A percentile compares a stretch with the other conserved stretches of the same genome.
Conservation (phyloP, 2,797 vertebrate genomes). For the Periparus ater region DNA sequence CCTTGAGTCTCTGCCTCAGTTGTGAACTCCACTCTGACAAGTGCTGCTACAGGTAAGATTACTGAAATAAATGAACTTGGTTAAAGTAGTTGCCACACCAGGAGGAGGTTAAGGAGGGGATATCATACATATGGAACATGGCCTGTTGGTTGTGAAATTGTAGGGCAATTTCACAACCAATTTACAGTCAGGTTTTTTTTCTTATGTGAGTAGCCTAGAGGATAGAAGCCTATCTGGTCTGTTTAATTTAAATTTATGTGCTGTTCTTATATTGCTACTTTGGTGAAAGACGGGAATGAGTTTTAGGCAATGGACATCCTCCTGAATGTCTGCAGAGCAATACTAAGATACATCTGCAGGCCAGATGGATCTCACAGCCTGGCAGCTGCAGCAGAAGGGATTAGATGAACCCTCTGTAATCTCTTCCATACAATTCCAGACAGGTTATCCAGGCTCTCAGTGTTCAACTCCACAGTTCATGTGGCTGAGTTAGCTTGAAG, state of each 20-base stretch:
- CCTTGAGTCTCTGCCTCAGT: neutral
- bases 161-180: neutral
- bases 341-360: neutral
- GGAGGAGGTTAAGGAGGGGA: neutral
- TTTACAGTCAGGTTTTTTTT: neutral
- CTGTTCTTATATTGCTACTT: neutral
- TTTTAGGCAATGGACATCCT: neutral
- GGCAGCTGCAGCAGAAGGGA: neutral
- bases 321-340: neutral
- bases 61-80: neutral
- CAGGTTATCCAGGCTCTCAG: neutral
- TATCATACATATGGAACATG: fast-evolving
- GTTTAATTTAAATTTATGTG: neutral
- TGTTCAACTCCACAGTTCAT: neutral
- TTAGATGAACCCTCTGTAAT: neutral
- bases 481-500: neutral
- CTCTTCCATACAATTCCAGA: neutral
- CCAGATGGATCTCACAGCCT: neutral
- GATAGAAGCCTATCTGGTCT: neutral
- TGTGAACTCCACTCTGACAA: neutral
- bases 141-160: neutral
- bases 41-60: neutral
- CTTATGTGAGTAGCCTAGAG: neutral
- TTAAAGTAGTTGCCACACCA: neutral
- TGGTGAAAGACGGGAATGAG: neutral